These are phyloP conservation scores for Amiota minor DNA, from an alignment of 2,888 invertebrate genomes.

Conservation along the genomic window DNA sequence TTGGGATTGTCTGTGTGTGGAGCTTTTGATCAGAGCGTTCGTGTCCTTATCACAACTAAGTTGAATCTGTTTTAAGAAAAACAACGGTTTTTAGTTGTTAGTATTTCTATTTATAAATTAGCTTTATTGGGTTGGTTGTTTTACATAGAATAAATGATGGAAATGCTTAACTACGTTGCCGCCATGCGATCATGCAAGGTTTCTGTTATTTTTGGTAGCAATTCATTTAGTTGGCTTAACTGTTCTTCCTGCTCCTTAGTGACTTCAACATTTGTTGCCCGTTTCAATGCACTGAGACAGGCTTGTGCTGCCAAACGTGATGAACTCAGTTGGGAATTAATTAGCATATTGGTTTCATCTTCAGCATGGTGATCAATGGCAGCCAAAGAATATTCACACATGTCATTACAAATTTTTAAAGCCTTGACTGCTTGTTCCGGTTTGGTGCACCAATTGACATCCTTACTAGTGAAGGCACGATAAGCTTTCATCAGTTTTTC, in stretches of 20 bases:
- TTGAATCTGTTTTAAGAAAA: conserved; percentile 78
- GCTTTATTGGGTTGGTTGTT: not conserved
- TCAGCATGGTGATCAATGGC: conserved; percentile 74
- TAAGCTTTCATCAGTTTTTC: conserved; percentile 87
- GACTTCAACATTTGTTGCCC: conserved; percentile 61
- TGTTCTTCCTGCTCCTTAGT: conserved; percentile 71
- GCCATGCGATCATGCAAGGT: conserved; percentile 62
- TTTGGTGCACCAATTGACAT: conserved; percentile 76
- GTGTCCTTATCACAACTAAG: conserved; percentile 91
- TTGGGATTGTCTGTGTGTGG: conserved; percentile 90
- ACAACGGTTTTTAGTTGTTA: not conserved
- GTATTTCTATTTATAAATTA: not conserved
- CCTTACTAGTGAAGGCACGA: conserved; percentile 81
- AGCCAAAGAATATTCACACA: conserved; percentile 77
- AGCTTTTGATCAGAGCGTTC: conserved; percentile 91
- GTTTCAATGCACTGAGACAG: conserved; percentile 74
- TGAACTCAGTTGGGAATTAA: conserved; percentile 77
- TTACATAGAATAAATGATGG: too few species aligned
- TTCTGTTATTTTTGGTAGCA: conserved; percentile 67
- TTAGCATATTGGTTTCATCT: conserved; percentile 75
- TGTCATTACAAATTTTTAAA: conserved; percentile 76
- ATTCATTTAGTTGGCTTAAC: conserved; percentile 39
- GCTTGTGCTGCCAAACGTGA: conserved; percentile 77
- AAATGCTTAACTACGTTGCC: too few species aligned
- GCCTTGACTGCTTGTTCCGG: conserved; percentile 78